Evolutionary conservation across 2,113 vertebrate genomes (phyloP), one percentile per base, ranked within the genome.

Genomic region (Saguinus imperator): DNA sequence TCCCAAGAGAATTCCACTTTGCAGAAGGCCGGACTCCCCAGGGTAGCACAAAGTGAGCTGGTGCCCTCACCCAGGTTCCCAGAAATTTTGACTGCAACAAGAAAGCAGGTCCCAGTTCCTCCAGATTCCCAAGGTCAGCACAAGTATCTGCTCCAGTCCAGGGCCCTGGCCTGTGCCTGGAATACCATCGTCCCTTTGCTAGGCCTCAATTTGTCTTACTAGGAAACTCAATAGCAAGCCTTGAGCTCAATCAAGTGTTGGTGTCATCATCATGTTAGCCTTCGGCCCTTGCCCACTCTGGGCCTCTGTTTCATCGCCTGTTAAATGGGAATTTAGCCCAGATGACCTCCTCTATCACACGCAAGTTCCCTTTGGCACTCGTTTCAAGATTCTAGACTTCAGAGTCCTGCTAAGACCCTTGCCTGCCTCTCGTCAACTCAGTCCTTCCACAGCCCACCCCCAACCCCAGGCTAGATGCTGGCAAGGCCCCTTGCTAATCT

Each of bases 401-500:
- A 17, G 23, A 70, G 58, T 5, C 6, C 73, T 37, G 29, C 23
- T 35, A 32, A 77, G 73, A 7, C 20, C 45, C 50, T 68, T 16
- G 25, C 17, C 9, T 32, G 29, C 55, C 57, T 70, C 66, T 86
- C 12, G 7, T n/a, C 66, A 25, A 37, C 75, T 58, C 37, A 8
- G 61, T 37, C 61, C 43, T 58, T n/a, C 76, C 48, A 45, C 11
- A n/a, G 45, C 13, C 25, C 29, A 43, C n/a, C 32, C 1, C 13
- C 6, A 64, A 32, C 2, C 6, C 25, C 76, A 32, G 12, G 27
- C 27, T 32, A 87, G 89, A 43, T 10, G 23, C 52, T 20, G 32
- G n/a, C 20, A 25, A 94, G 77, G 75, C n/a, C 73, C 66, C 88
- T 94, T 23, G 0, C 83, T 91, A 73, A 86, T 94, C 89, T 95